Evolutionary conservation across 2,797 vertebrate genomes (phyloP).

Genomic region (Eulemur rubriventer): DNA sequence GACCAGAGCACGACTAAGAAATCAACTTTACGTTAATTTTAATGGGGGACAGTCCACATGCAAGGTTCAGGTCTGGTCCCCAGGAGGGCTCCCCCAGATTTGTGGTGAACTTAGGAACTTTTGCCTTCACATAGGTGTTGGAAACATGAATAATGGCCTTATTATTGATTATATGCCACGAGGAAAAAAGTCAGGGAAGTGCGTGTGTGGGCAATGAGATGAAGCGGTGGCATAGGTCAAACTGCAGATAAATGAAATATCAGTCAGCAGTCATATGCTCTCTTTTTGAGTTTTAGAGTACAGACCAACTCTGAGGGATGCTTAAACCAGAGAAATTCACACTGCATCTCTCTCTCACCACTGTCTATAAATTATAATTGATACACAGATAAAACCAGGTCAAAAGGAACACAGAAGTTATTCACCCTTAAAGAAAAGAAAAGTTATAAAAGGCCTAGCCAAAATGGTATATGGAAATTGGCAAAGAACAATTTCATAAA

Average conservation of each 20-base stretch:
- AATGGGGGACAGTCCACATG: neutral
- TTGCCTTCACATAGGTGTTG: conserved; percentile 51
- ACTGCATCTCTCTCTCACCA: neutral
- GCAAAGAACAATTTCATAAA: neutral
- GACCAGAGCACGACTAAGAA: neutral
- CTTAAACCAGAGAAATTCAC: neutral
- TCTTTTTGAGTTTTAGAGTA: neutral
- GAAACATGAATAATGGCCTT: conserved; percentile 57
- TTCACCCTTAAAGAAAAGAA: neutral
- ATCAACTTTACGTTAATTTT: conserved; percentile 68
- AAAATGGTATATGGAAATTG: neutral
- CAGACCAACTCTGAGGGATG: neutral
- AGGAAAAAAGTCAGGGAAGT: conserved; percentile 33
- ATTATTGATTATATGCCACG: conserved; percentile 68
- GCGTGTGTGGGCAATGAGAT: neutral
- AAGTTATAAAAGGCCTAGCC: neutral
- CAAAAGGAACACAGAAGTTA: neutral
- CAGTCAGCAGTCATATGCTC: neutral
- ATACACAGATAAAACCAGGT: neutral
- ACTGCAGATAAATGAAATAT: conserved; percentile 56
- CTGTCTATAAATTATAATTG: conserved; percentile 7
- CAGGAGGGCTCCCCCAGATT: neutral
- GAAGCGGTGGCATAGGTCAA: conserved; percentile 56
- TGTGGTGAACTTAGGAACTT: conserved; percentile 52
- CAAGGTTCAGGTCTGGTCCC: neutral